Evolutionary conservation across 2,888 invertebrate species (phyloP).

Genomic region (Neoscelio sp.): DNA sequence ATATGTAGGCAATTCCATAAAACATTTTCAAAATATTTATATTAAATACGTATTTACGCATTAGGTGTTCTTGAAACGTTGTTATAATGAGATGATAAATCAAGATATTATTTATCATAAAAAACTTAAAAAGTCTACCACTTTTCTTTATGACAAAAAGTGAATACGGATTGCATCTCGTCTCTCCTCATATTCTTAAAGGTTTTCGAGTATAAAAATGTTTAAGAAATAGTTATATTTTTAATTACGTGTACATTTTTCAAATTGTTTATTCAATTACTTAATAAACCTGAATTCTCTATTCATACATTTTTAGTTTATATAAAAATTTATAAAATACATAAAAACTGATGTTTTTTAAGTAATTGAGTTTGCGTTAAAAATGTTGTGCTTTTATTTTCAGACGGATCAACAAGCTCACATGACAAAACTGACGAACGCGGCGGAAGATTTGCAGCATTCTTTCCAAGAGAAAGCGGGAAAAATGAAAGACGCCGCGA

Average conservation of each 20-base stretch:
- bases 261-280: neutral
- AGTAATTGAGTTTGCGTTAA: too few species aligned
- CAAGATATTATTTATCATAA: conserved; percentile 3
- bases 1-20: too few species aligned
- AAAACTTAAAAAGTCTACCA: neutral
- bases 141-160: too few species aligned
- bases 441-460: conserved; percentile 80
- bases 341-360: too few species aligned
- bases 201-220: too few species aligned
- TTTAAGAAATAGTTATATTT: too few species aligned
- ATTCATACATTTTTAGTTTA: too few species aligned
- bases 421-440: conserved; percentile 76
- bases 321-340: too few species aligned
- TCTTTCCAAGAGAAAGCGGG: conserved; percentile 82
- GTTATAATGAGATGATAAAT: conserved; percentile 10
- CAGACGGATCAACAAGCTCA: conserved; percentile 75
- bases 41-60: conserved; percentile 6
- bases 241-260: too few species aligned
- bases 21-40: neutral
- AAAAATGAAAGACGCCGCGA: conserved; percentile 91
- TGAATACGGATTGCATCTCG: too few species aligned
- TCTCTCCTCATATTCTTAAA: too few species aligned
- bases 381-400: conserved; percentile 18
- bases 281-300: too few species aligned
- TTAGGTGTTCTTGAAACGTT: conserved; percentile 27